Percentiles rank a stretch among this genome's conserved stretches.
Evolutionary conservation across 2,888 invertebrate species (phyloP).

Genomic region (Archips xylosteana): DNA sequence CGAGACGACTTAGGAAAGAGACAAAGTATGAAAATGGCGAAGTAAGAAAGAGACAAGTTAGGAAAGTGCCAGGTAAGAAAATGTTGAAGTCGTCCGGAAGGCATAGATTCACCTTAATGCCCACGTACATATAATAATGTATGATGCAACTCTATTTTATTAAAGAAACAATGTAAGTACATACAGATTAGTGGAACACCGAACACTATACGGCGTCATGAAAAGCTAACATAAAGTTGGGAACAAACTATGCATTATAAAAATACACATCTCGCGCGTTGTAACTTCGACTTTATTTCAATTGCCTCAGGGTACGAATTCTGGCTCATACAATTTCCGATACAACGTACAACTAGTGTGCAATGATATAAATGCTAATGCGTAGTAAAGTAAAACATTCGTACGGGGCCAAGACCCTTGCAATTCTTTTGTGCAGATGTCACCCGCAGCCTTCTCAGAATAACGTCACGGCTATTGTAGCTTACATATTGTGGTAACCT

Average conservation of each 20-base stretch:
- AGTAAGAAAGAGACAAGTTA: too few species aligned
- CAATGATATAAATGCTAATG: slow-evolving; percentile 30
- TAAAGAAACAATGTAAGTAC: too few species aligned
- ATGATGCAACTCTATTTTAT: too few species aligned
- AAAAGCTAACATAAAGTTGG: background rate
- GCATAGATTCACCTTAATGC: too few species aligned
- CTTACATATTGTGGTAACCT: slow-evolving; percentile 49
- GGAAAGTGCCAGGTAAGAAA: too few species aligned
- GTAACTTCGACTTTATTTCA: background rate
- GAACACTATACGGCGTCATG: background rate
- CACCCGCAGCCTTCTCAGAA: slow-evolving; percentile 47
- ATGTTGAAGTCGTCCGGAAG: too few species aligned
- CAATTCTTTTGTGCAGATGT: slow-evolving; percentile 71
- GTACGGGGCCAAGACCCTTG: slow-evolving; percentile 49
- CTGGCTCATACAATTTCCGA: background rate
- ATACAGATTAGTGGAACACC: background rate
- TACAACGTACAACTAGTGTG: slow-evolving; percentile 11
- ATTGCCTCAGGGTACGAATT: background rate
- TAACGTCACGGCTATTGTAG: slow-evolving; percentile 55
- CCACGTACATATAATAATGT: too few species aligned
- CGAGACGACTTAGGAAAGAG: too few species aligned
- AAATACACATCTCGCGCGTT: background rate
- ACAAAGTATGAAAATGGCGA: too few species aligned
- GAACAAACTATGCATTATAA: background rate
- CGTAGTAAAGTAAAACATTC: slow-evolving; percentile 21